These are phyloP conservation scores for Aradophagus sp. DNA, from an alignment of 1,140 invertebrate species.

Conservation along the genomic window DNA sequence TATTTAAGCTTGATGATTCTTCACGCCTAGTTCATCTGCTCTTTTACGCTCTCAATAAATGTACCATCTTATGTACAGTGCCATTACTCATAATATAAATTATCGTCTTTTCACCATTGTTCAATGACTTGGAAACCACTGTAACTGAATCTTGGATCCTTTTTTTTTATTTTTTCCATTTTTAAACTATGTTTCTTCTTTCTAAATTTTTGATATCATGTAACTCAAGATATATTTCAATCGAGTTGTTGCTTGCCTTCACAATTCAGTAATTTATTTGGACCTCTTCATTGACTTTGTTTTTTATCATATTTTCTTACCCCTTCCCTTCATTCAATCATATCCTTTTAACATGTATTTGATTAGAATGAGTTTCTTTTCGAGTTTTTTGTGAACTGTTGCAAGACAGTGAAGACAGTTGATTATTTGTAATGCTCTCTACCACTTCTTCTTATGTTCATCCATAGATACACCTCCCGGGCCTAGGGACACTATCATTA, in stretches of 20 bases:
- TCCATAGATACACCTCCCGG: constrained; percentile 99
- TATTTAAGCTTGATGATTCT: too few species aligned
- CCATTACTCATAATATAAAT: constrained; percentile 66
- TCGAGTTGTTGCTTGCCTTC: too few species aligned
- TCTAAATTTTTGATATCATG: constrained; percentile 4
- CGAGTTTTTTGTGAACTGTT: constrained; percentile 13
- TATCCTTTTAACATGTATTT: constrained; percentile 6
- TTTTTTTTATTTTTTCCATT: constrained; percentile 7
- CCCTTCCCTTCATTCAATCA: too few species aligned
- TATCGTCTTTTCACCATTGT: constrained; percentile 57
- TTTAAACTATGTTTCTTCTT: too few species aligned
- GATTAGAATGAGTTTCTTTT: constrained; percentile 31
- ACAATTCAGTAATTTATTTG: too few species aligned
- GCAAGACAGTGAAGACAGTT: constrained; percentile 37
- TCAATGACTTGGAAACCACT: constrained; percentile 38
- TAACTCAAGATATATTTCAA: too few species aligned
- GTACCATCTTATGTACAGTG: constrained; percentile 71
- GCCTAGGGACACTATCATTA: constrained; percentile 98
- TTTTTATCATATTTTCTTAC: too few species aligned
- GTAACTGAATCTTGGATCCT: constrained; percentile 29
- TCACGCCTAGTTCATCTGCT: too few species aligned
- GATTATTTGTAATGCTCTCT: too few species aligned
- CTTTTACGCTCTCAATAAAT: constrained; percentile 58
- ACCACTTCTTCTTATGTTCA: constrained; percentile 99
- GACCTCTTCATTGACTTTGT: neutral